Percentiles rank a stretch among this genome's conserved stretches.
Evolutionary conservation across 2,797 vertebrate species (phyloP).

Genomic region (Dromococcyx pavoninus): DNA sequence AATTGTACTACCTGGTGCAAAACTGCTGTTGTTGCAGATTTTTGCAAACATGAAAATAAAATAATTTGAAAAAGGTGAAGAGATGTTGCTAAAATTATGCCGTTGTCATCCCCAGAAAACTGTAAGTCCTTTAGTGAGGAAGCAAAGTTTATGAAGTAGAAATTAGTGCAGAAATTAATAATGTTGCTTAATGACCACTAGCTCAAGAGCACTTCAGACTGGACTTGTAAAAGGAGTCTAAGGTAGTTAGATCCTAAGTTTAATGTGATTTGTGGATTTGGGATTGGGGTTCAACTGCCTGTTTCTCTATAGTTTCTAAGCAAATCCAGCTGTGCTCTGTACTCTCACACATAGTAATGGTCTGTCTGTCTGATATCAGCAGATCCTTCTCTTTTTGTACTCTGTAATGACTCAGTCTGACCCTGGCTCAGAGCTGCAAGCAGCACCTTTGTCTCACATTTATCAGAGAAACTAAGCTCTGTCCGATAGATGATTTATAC

Average conservation of each 20-base stretch:
- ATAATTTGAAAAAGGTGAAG: neutral
- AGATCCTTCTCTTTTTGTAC: neutral
- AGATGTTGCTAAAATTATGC: neutral
- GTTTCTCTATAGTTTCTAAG: neutral
- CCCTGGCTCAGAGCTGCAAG: neutral
- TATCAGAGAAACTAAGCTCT: neutral
- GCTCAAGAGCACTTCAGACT: neutral
- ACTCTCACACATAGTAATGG: neutral
- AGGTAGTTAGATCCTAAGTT: neutral
- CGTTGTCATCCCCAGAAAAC: neutral
- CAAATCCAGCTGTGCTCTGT: neutral
- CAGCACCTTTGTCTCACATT: neutral
- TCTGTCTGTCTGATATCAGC: neutral
- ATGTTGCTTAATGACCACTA: neutral
- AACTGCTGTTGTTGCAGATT: neutral
- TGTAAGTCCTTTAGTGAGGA: neutral
- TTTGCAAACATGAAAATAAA: neutral
- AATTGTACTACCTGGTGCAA: neutral
- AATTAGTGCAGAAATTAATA: constrained; percentile 30
- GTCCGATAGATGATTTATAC: neutral
- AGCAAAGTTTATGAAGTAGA: neutral
- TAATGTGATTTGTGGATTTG: neutral
- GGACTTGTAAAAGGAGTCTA: neutral
- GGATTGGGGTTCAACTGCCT: neutral
- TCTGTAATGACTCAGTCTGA: neutral